A percentile compares a stretch with the other conserved stretches of the same genome.
These are phyloP conservation scores for Heterochromis multidens DNA, from an alignment of 2,113 vertebrate genomes.

Conservation along the genomic window DNA sequence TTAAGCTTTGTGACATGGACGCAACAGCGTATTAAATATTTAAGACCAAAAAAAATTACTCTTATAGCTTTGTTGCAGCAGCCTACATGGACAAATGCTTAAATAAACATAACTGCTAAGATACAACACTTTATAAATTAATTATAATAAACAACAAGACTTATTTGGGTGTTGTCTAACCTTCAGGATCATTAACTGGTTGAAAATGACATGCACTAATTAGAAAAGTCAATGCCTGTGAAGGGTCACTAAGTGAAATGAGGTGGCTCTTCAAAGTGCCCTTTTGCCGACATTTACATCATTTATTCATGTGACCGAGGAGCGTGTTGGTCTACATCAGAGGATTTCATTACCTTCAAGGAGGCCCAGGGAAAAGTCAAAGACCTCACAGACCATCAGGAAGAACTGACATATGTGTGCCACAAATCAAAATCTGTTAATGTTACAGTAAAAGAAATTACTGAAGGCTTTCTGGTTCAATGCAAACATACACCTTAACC, in stretches of 20 bases:
- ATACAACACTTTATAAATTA: background rate
- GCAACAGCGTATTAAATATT: background rate
- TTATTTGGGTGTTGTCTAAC: background rate
- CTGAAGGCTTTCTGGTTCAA: background rate
- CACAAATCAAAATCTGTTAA: background rate
- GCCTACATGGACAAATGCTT: background rate
- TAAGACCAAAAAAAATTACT: background rate
- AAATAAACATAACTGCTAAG: background rate
- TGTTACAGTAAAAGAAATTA: background rate
- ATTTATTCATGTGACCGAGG: constrained; percentile 50
- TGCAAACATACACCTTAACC: background rate
- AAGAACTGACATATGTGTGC: background rate
- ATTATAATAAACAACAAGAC: background rate
- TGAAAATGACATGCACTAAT: background rate
- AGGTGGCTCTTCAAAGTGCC: constrained; percentile 23
- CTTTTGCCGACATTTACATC: constrained; percentile 46
- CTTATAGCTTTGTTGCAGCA: background rate
- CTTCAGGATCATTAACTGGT: background rate
- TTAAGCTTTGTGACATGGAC: background rate
- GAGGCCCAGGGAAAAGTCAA: background rate
- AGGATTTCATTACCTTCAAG: constrained; percentile 29
- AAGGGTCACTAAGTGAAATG: background rate
- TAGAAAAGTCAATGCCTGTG: background rate
- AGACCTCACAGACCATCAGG: background rate
- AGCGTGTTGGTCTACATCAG: constrained; percentile 34